Evolutionary conservation across 2,113 vertebrate species (phyloP), one percentile per base, ranked within the genome.

Genomic region (Neomonachus schauinslandi): DNA sequence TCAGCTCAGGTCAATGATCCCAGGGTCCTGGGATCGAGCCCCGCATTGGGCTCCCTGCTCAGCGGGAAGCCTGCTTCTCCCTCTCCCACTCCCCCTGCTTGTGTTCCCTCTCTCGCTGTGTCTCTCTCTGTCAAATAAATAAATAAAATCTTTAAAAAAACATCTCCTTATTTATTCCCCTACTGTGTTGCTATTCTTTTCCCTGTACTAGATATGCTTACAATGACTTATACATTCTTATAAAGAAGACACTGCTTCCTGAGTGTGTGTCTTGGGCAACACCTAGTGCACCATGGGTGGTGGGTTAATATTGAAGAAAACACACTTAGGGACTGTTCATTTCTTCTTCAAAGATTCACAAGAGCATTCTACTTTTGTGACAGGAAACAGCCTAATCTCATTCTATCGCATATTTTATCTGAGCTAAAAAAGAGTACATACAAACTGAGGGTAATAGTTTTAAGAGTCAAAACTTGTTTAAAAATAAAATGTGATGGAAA

Each of bases 401-500:
- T 59, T 61, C 72, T 18, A 57, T 93, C 71, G 63, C 51, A 84
- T 76, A 42, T 82, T 86, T 95, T 91, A 94, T 85, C 24, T 67
- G n/a, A 85, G 59, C 86, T 93, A 42, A 84, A 59, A 96, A 53
- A 22, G 11, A 80, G n/a, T 57, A 51, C 51, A 74, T 28, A 63
- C n/a, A 85, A 94, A 91, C 18, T 7, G 9, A 80, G 24, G 46
- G 7, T 42, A 46, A 95, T 79, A 49, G 71, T 84, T 89, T 92
- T 46, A 86, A 83, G 89, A n/a, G 55, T 84, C 65, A 96, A 97
- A 16, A 33, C 53, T 39, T 92, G 53, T 95, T 97, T 93, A 72
- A 96, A 97, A 95, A 96, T 67, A 95, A 86, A 86, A 79, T 57
- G 33, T 74, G 91, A 86, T 33, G 11, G 21, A 65, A 71, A 94